Evolutionary conservation across 2,797 vertebrate species (phyloP).

Genomic region (Cynopterus sphinx): DNA sequence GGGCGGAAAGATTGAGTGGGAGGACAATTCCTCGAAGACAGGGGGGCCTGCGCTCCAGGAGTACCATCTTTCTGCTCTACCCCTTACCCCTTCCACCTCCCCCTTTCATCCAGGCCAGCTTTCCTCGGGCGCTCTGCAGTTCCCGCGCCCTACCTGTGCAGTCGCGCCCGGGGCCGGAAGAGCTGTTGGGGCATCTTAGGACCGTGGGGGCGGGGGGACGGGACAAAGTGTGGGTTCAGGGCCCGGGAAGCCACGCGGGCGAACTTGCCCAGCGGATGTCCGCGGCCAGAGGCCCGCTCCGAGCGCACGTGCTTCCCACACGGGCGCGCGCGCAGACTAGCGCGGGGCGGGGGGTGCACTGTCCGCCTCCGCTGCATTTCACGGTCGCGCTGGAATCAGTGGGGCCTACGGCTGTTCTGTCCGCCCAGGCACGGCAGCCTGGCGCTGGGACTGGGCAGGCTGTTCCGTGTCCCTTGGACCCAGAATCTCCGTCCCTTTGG

Average conservation of each 20-base stretch:
- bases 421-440: not conserved
- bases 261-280: not conserved
- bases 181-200: not conserved
- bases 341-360: not conserved
- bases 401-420: not conserved
- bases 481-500: not conserved
- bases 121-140: not conserved
- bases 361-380: not conserved
- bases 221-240: not conserved
- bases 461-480: not conserved
- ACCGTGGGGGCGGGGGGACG: not conserved
- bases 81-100: not conserved
- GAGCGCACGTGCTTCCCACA: not conserved
- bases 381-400: not conserved
- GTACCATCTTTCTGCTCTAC: not conserved
- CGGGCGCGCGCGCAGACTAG: not conserved
- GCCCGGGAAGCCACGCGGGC: not conserved
- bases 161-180: not conserved
- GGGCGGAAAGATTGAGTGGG: constrained; percentile 19
- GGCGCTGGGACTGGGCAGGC: not conserved
- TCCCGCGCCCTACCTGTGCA: not conserved
- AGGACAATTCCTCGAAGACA: not conserved
- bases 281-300: not conserved
- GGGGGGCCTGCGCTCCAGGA: not conserved
- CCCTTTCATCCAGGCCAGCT: not conserved